Conservation (phyloP, 1,140 invertebrate species). For the Solenopsis invicta region DNA sequence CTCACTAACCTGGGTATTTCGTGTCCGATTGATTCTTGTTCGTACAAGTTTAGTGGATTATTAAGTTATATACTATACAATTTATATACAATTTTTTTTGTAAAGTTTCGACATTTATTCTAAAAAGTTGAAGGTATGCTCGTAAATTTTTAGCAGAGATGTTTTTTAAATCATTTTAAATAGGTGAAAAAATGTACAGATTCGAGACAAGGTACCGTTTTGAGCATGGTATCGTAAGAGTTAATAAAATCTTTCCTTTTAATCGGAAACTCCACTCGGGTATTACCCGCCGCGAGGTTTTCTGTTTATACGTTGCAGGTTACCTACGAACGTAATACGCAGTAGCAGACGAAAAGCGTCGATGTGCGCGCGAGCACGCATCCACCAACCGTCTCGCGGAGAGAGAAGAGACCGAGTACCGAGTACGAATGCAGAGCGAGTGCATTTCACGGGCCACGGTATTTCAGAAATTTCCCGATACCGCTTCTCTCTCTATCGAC, state of each 20-base stretch:
- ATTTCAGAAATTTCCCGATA: constrained; percentile 78
- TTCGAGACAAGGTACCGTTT: too few species aligned
- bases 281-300: neutral
- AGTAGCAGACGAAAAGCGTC: neutral
- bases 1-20: too few species aligned
- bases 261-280: neutral
- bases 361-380: neutral
- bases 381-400: neutral
- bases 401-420: constrained; percentile 29
- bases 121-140: too few species aligned
- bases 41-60: too few species aligned
- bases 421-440: constrained; percentile 73
- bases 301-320: neutral
- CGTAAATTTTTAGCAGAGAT: too few species aligned
- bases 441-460: constrained; percentile 75
- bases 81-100: too few species aligned
- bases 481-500: constrained; percentile 64
- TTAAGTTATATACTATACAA: too few species aligned
- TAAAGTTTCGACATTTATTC: too few species aligned
- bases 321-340: constrained; percentile 1
- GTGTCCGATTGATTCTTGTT: too few species aligned
- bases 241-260: constrained; percentile 8
- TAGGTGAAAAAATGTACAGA: too few species aligned
- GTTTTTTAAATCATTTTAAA: too few species aligned
- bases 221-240: neutral